Evolutionary conservation across 2,113 vertebrate genomes (phyloP).

Genomic region (Amphiprion ocellaris): DNA sequence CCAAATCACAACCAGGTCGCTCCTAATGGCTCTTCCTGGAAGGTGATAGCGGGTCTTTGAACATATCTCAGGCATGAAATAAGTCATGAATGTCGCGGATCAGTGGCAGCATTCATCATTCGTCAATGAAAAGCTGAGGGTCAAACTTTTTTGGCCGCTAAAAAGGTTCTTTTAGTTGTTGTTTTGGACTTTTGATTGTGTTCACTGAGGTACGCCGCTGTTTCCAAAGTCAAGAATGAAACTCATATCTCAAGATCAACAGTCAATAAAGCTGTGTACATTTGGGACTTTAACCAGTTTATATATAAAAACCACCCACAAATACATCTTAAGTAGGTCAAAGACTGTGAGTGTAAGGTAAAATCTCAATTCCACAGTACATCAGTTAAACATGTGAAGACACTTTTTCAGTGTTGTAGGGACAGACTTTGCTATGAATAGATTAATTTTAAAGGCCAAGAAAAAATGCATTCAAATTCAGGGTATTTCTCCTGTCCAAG

Average conservation of each 20-base stretch:
- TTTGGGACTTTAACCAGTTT: neutral
- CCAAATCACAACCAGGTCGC: constrained; percentile 23
- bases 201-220: neutral
- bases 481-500: too few relatives aligned
- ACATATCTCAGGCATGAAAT: constrained; percentile 8
- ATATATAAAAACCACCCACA: neutral
- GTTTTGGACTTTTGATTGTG: too few relatives aligned
- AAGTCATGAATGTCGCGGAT: neutral
- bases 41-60: constrained; percentile 39
- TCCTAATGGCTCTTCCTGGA: neutral
- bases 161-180: neutral
- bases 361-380: too few relatives aligned
- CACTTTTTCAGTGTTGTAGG: too few relatives aligned
- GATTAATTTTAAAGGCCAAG: too few relatives aligned
- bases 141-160: neutral
- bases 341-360: too few relatives aligned
- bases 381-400: too few relatives aligned
- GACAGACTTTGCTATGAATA: too few relatives aligned
- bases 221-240: neutral
- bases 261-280: neutral
- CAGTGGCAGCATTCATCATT: neutral
- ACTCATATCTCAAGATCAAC: neutral
- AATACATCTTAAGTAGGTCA: too few relatives aligned
- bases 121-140: neutral
- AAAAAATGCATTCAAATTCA: too few relatives aligned